Evolutionary conservation across 30 jellyfish, hydroid and myxozoan species (phyloP), one percentile per base, ranked within the genome.

Genomic region (Hydractinia echinata): DNA sequence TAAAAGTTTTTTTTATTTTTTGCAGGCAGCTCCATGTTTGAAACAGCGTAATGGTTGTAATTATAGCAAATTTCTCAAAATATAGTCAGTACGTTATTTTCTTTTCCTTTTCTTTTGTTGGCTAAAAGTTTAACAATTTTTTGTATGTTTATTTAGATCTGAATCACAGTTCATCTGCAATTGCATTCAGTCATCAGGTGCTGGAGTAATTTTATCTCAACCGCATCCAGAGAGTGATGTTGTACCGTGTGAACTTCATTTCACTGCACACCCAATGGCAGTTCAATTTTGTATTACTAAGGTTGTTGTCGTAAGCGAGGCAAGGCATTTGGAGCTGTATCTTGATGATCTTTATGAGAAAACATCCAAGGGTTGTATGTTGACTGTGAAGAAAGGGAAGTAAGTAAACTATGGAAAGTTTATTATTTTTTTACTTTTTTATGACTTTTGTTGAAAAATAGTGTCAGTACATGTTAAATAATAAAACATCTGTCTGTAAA

Each of bases 341-440:
- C 79, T 93, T 30, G 95, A 93, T 73, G 92, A 83, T 18, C 81
- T 93, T 95, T 93, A 93, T 79, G 95, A 87, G 69, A 93, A 81
- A 79, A 93, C 99, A 8, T 66, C 96, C 16, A 86, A 81, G 74
- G 99, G 99, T 10, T 72, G 79, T 66, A 85, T 84, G 94, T 55
- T 93, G 13, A 86, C 98, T 4, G 50, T 86, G 83, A 81, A 83
- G 81, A 86, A 91, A 82, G 98, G 98, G 76, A 91, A 81, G 98
- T 91, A 54, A 53, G 93, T 90, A 18, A 20, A 13, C 3, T 16
- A 58, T 58, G 44, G 44, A 30, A 30, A 30, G 44, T 30, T 30
- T 30, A 30, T 1, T 30, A 30, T 30, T 30, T 30, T 30, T 30
- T 2, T 30, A 30, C 44, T 30, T 30, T 30, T 30, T 30, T 30